Evolutionary conservation across 2,113 vertebrate genomes (phyloP), one percentile per base, ranked within the genome.

Genomic region (Hypomesus transpacificus): DNA sequence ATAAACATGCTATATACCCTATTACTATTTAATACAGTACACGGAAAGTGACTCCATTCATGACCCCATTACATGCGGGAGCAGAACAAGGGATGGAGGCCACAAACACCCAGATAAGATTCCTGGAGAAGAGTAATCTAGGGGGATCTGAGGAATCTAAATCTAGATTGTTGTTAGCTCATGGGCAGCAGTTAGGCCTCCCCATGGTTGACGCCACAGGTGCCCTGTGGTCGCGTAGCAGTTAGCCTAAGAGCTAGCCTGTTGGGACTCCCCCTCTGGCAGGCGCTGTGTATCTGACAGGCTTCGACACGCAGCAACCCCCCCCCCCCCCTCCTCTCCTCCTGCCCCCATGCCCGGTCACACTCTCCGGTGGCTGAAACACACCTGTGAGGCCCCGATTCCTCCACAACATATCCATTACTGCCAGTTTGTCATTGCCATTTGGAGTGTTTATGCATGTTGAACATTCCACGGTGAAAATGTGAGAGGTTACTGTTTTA

Each of bases 191-290:
- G 50, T 63, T 71, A 39, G 46, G 16, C 26, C 62, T 51, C 69
- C 52, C 46, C 72, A 73, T 70, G 79, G 76, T 76, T 46, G 82
- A 73, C 78, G 73, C 76, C 72, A 71, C 67, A 24, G 70, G 77
- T 69, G 22, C 58, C 74, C 24, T 14, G 11, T 56, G 63, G 70
- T 63, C 46, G 46, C 63, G 53, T 17, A 46, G 57, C 52, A 66
- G 39, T 18, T 24, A 46, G 39, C 39, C 39, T 46, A 9, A 7
- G 67, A 20, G 57, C 28, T 62, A 62, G 22, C 34, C 28, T 16
- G 71, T 64, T 70, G 39, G 66, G 59, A 18, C 64, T 70, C 59
- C 62, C 24, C 46, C 60, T 20, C 5, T 51, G 34, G 21, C 60
- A 65, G n/a, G 61, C 20, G 16, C 39, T 77, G 52, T 62, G 34